Conservation (phyloP, 2,888 invertebrate genomes). For the Acanthosepion lycidas region DNA sequence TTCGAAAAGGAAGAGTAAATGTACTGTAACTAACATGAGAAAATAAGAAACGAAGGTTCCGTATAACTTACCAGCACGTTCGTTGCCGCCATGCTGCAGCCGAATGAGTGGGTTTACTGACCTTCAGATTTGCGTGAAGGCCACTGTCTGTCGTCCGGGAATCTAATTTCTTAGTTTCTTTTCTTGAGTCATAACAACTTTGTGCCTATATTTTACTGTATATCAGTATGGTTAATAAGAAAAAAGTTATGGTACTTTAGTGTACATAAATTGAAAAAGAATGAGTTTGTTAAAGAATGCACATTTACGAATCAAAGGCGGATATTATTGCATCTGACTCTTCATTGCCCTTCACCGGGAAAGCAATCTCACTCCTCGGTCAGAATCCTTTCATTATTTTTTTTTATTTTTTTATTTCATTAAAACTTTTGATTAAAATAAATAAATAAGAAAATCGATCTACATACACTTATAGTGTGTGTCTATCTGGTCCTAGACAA, state of each 20-base stretch:
- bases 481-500: no score
- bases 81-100: slow-evolving; percentile 22
- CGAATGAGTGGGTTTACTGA: not conserved
- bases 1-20: not conserved
- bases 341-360: no score
- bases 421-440: no score
- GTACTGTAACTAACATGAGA: not conserved
- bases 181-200: not conserved
- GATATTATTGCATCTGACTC: no score
- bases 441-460: no score
- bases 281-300: not conserved
- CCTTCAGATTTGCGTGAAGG: not conserved
- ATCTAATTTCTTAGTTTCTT: not conserved
- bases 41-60: not conserved
- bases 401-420: no score
- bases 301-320: no score
- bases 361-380: no score
- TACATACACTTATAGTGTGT: no score
- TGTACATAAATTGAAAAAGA: not conserved
- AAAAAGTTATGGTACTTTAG: not conserved
- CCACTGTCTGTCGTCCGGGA: not conserved
- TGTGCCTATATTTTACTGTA: not conserved
- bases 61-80: not conserved
- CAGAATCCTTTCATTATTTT: no score
- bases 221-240: not conserved